Evolutionary conservation across 2,797 vertebrate species (phyloP), one percentile per base, ranked within the genome.

Genomic region (Euphonia xanthogaster): DNA sequence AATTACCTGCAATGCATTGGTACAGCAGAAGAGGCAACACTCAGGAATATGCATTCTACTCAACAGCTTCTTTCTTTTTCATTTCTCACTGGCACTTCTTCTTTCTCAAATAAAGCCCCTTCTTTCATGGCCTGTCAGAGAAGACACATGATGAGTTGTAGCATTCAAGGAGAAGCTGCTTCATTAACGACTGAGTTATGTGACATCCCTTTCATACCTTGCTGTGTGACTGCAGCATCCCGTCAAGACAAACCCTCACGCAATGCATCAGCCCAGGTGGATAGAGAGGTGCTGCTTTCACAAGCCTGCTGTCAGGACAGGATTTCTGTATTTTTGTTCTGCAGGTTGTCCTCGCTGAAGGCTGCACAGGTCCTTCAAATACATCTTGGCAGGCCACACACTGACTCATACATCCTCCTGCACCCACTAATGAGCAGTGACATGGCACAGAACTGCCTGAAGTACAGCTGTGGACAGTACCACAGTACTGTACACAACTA

Each of bases 171-270:
- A 85, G 20, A 66, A 76, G 54, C 55, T 73, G 33, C 85, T 90
- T 93, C 68, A 66, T 94, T 93, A 96, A 87, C 84, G 66, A 42
- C 24, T 81, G 86, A 96, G 72, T 57, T 90, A 35, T 72, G 51
- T 91, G 85, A 74, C 42, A 84, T 91, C 35, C 37, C 74, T 92
- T 94, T 93, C 79, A 67, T 57, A 30, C 21, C 66, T 78, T 86
- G 39, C 57, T 75, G 39, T 54, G 57, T 21, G 31, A 53, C 61
- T 89, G 39, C 39, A 92, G 28, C 33, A 77, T 62, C 54, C 53
- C 55, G 68, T 85, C 90, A 94, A 91, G 90, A 83, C 42, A 94
- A 67, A 70, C 28, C 57, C 67, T 50, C 67, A 33, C 27, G 54
- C 72, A 78, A 57, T 5, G 45, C 81, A 77, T 50, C 61, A 90